Conservation (phyloP, 2,113 vertebrate species). For the Balaenoptera acutorostrata region DNA sequence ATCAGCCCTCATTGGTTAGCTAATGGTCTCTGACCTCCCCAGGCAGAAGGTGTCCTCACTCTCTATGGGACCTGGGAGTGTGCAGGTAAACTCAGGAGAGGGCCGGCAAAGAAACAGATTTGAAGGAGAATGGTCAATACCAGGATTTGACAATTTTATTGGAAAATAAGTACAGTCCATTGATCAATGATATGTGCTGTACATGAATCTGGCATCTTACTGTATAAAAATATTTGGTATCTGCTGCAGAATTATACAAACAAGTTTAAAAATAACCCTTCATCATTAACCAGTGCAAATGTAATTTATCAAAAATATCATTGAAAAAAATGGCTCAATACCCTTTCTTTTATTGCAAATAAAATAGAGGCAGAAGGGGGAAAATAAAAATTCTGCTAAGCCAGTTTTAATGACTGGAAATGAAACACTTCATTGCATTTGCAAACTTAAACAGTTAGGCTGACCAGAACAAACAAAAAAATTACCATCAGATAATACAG, state of each 20-base stretch:
- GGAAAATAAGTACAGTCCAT: conserved; percentile 50
- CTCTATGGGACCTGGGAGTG: neutral
- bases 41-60: neutral
- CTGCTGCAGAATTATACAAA: conserved; percentile 48
- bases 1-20: neutral
- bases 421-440: neutral
- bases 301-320: conserved; percentile 49
- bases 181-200: neutral
- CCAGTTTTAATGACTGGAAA: conserved; percentile 18
- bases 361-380: neutral
- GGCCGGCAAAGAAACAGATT: neutral
- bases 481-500: neutral
- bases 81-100: neutral
- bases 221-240: conserved; percentile 55
- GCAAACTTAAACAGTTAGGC: neutral
- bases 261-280: neutral
- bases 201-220: neutral
- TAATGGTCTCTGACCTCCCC: neutral
- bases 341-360: conserved; percentile 17
- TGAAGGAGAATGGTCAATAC: neutral
- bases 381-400: neutral
- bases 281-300: conserved; percentile 40
- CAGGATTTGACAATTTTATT: conserved; percentile 57
- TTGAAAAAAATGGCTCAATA: conserved; percentile 59
- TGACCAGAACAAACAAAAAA: neutral